phyloP scores from a whole-genome alignment of 1,140 invertebrate species.

The Drosophila ficusphila region DNA sequence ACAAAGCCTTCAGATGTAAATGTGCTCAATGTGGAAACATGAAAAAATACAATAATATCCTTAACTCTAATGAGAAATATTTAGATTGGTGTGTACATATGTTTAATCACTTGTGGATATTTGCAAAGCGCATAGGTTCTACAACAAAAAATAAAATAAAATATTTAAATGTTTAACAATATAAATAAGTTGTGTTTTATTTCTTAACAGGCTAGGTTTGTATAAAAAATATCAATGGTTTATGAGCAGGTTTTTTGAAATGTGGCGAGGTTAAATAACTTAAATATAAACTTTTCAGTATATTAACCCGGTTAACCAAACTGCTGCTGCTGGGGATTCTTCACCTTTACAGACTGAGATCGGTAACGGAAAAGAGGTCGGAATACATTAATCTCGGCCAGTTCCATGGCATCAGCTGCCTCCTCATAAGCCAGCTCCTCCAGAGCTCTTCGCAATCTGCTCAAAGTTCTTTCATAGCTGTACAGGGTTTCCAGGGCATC shows the following conservation, averaged over 20 bases:
- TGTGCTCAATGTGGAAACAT: constrained; percentile 42
- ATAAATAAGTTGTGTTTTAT: constrained; percentile 24
- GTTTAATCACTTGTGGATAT: constrained; percentile 49
- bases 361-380: constrained; percentile 78
- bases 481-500: constrained; percentile 35
- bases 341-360: constrained; percentile 54
- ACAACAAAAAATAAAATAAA: constrained; percentile 50
- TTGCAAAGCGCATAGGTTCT: constrained; percentile 29
- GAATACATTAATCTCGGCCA: constrained; percentile 78
- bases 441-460: constrained; percentile 54
- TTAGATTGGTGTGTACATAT: constrained; percentile 61
- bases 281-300: neutral
- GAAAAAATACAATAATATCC: constrained; percentile 53
- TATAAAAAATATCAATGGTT: constrained; percentile 21
- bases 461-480: constrained; percentile 38
- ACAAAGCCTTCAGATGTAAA: constrained; percentile 37
- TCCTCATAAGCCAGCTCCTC: constrained; percentile 60
- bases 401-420: constrained; percentile 65
- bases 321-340: constrained; percentile 48
- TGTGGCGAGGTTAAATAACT: constrained; percentile 11
- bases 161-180: constrained; percentile 76
- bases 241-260: constrained; percentile 9
- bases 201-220: constrained; percentile 34
- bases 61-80: constrained; percentile 36
- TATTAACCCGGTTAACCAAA: constrained; percentile 30